A percentile compares a stretch with the other conserved stretches of the same genome.
Conservation (phyloP, 2,888 invertebrate species). For the Zaprionus obscuricornis region DNA sequence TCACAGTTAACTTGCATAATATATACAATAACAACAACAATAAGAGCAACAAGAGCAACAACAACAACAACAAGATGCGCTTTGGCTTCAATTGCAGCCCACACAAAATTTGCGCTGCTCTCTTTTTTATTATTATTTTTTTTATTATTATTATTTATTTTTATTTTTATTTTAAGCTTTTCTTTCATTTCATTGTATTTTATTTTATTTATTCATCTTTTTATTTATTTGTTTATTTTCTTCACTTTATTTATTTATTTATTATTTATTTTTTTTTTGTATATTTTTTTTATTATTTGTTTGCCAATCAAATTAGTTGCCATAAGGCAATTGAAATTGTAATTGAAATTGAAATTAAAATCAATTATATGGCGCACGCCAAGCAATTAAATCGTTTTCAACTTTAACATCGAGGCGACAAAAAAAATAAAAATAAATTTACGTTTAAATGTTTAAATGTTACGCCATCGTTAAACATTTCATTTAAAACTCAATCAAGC, state of each 20-base stretch:
- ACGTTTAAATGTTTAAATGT: conserved; percentile 65
- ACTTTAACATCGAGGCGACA: conserved; percentile 61
- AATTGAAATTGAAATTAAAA: conserved; percentile 24
- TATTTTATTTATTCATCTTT: not conserved
- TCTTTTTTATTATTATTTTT: conserved; percentile 7
- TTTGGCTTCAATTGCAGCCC: conserved; percentile 36
- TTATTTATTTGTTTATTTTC: conserved; percentile 50
- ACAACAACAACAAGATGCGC: not conserved
- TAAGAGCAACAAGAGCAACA: not conserved
- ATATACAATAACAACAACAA: not conserved
- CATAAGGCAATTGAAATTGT: conserved; percentile 55
- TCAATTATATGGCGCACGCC: conserved; percentile 49
- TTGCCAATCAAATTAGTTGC: conserved; percentile 72
- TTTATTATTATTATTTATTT: not conserved
- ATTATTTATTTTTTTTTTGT: not conserved
- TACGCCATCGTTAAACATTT: conserved; percentile 61
- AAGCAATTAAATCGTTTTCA: conserved; percentile 62
- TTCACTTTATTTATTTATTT: not conserved
- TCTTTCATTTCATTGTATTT: no score
- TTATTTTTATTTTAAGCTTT: no score
- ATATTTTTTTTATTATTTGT: conserved; percentile 28
- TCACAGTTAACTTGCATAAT: conserved; percentile 52
- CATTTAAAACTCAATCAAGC: conserved; percentile 72
- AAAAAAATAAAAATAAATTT: conserved; percentile 46
- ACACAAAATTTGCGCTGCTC: conserved; percentile 30